Base-by-base conservation (phyloP, 1,140 invertebrate species). In the Anagrus nilaparvatae region DNA sequence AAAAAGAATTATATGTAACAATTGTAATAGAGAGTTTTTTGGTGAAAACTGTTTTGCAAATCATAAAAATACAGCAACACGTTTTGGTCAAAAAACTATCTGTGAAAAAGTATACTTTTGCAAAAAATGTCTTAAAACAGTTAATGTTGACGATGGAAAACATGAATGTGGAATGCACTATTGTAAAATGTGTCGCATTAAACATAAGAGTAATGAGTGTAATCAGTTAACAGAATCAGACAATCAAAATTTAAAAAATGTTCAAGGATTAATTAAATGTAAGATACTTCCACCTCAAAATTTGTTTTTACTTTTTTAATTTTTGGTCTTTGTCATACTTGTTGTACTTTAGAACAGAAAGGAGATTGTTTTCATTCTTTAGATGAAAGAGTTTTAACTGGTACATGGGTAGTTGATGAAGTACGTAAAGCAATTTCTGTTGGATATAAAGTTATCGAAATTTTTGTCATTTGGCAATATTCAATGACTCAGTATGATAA, bases 361-460 rank as follows among this genome's bases (percentile, higher is more conserved):
- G 5, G 13, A 4, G 29, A 20, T 2, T 44, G 42, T 18, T 7
- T 20, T 10, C 40, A 43, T 17, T 40, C 20, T n/a, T 44, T 47
- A 21, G 46, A 52, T 8, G 53, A 67, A 28, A 44, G 61, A 19
- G 16, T 37, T 1, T 43, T 70, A 3, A 52, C 32, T 0, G 64
- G 66, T 27, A 65, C 59, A 5, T 70, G 58, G 57, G 55, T 59
- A 1, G 47, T 49, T 7, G 52, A 58, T 16, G 65, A 70, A 49
- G 16, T 70, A 8, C 23, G 49, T 19, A 56, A 59, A 44, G 65
- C 69, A 1, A 13, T 62, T 0, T 31, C 53, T 13, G 48, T 52
- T 35, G 62, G 59, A 4, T 67, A 69, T 29, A 42, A 30, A 30
- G 49, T 70, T n/a, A 1, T 60, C 1, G 43, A 58, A 16, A 50